Percentiles rank a stretch among this genome's conserved stretches.
Evolutionary conservation across 2,888 invertebrate species (phyloP).

Genomic region (Panopea generosa): DNA sequence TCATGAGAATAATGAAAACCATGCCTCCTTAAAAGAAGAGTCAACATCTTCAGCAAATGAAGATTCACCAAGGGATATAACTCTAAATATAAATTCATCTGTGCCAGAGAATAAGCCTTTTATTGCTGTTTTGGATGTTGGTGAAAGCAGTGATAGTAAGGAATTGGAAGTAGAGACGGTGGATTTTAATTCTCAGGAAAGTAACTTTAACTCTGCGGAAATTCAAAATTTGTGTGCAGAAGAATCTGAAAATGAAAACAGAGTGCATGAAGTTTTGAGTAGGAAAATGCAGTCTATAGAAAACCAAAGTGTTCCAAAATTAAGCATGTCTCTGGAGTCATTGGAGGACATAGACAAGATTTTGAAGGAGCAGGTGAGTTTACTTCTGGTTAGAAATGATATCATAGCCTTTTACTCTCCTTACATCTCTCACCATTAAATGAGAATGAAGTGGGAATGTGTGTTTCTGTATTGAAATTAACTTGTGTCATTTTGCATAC

Average conservation of each 20-base stretch:
- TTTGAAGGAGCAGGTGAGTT: conserved; percentile 55
- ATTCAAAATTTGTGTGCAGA: background rate
- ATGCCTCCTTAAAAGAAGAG: background rate
- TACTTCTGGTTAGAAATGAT: background rate
- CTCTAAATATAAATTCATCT: conserved; percentile 14
- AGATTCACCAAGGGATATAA: conserved; percentile 57
- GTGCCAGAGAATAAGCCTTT: too few species aligned
- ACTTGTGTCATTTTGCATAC: too few species aligned
- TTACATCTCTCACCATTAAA: too few species aligned
- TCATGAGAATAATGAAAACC: too few species aligned
- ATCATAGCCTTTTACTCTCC: too few species aligned
- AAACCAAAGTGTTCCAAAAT: conserved; percentile 7
- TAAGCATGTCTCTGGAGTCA: conserved; percentile 49
- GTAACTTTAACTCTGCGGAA: conserved; percentile 55
- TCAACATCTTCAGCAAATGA: conserved; percentile 32
- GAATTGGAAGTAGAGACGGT: conserved; percentile 70
- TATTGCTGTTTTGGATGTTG: conserved; percentile 50
- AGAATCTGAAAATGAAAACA: background rate
- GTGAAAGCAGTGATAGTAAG: conserved; percentile 27
- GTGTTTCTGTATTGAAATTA: too few species aligned
- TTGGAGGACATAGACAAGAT: conserved; percentile 59
- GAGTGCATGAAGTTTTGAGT: background rate
- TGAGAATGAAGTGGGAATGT: too few species aligned
- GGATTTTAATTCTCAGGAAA: conserved; percentile 67
- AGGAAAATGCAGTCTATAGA: background rate